Evolutionary conservation across 2,113 vertebrate species (phyloP).

Genomic region (Amphiprion ocellaris): DNA sequence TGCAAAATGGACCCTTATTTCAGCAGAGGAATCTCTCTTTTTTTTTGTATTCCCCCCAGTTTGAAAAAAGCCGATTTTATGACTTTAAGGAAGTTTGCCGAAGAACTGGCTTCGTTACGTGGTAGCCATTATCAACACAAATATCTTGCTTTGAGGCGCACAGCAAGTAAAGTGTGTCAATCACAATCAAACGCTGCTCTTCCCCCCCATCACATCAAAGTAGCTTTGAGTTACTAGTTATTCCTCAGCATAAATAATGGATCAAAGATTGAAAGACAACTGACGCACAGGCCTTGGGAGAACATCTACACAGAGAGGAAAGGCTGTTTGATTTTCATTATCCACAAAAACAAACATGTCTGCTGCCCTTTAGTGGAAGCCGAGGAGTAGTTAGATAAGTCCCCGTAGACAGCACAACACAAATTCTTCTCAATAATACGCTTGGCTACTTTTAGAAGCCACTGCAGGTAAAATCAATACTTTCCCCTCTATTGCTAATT

Average conservation of each 20-base stretch:
- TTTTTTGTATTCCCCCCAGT: conserved; percentile 3
- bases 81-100: conserved; percentile 7
- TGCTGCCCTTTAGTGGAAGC: conserved; percentile 41
- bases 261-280: conserved; percentile 70
- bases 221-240: conserved; percentile 50
- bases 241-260: conserved; percentile 67
- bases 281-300: conserved; percentile 56
- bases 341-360: conserved; percentile 61
- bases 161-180: conserved; percentile 56
- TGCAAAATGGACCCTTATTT: conserved; percentile 21
- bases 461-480: conserved; percentile 5
- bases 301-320: conserved; percentile 44
- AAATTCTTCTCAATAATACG: conserved; percentile 3
- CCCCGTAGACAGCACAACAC: conserved; percentile 15
- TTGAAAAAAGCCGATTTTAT: not conserved
- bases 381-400: conserved; percentile 16
- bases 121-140: conserved; percentile 24
- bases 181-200: conserved; percentile 52
- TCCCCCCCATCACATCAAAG: conserved; percentile 64
- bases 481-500: not conserved
- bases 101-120: conserved; percentile 44
- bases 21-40: conserved; percentile 1
- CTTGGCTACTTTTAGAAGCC: conserved; percentile 7
- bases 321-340: conserved; percentile 61
- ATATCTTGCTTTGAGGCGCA: conserved; percentile 54